Base-by-base conservation (phyloP, 1,140 invertebrate species). In the Macrostomum lignano region DNA sequence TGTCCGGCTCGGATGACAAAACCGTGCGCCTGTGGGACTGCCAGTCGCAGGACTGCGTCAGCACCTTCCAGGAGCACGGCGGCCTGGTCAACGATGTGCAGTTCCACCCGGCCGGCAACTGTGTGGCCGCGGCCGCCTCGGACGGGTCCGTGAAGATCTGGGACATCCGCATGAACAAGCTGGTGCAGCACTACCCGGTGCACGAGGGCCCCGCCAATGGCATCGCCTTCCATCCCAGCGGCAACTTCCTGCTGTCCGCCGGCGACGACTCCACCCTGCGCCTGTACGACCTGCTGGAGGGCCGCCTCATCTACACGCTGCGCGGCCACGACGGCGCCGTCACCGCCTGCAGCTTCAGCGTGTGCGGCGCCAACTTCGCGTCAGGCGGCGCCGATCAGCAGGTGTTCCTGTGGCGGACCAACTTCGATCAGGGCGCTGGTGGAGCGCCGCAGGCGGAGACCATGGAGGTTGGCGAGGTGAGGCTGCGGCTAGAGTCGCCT, bases 1-100 rank as follows among this genome's bases (percentile, higher is more conserved):
- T 70, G 10, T 79, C 76, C 0, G 74, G 73, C 43, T 70, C 73
- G 40, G 77, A 84, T 59, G 78, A 86, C 52, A 75, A 72, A 50
- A 72, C 71, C 1, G 60, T 77, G 9, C 68, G 68, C 47, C 48
- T 86, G 6, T 82, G 46, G 37, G 65, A 79, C 46, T 48, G 65
- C 23, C 59, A 62, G 14, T 68, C 62, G 40, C 68, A 68, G 26
- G 58, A 70, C 43, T 70, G 67, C 46, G 62, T 78, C 14, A 72
- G 74, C 46, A 70, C 67, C 17, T 76, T 74, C 44, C 67, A 66
- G 25, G 70, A 74, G 49, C 55, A 67, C 40, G 46, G 46, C 39
- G 53, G 51, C 46, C 56, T 38, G 39, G 43, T 39, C 15, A n/a
- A 20, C 17, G 6, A 7, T 24, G 10, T 36, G 5, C 13, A 25